phyloP scores from a whole-genome alignment of 2,113 vertebrate genomes.

The Phoenicopterus ruber region DNA sequence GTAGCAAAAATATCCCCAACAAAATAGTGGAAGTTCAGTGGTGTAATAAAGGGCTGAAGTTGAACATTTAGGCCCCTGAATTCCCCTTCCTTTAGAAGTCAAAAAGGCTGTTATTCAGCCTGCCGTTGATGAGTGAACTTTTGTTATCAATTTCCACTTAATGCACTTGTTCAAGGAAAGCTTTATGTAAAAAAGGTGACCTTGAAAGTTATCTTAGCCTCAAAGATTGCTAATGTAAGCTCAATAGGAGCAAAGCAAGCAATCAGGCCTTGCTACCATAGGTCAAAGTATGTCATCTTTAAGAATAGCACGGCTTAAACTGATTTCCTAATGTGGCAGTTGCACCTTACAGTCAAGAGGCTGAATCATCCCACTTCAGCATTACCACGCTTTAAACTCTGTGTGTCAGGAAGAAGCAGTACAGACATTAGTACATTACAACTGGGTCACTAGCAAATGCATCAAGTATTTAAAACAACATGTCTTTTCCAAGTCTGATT shows the following conservation, averaged over 20 bases:
- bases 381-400: not conserved
- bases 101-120: not conserved
- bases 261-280: rapidly evolving
- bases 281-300: not conserved
- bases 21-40: not conserved
- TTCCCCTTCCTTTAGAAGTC: not conserved
- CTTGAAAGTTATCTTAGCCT: not conserved
- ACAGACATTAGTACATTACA: not conserved
- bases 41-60: not conserved
- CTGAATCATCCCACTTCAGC: not conserved
- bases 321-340: not conserved
- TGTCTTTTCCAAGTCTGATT: not conserved
- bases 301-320: constrained; percentile 18
- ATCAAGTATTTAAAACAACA: constrained; percentile 2
- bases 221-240: not conserved
- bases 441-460: not conserved
- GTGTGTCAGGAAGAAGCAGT: not conserved
- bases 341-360: not conserved
- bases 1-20: not conserved
- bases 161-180: not conserved
- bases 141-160: not conserved
- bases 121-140: not conserved
- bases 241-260: not conserved
- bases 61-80: not conserved
- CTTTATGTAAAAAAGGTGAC: not conserved